Evolutionary conservation across 35 echinoderm and acorn worm species (phyloP), one percentile per base, ranked within the genome.

Genomic region (Apostichopus japonicus): DNA sequence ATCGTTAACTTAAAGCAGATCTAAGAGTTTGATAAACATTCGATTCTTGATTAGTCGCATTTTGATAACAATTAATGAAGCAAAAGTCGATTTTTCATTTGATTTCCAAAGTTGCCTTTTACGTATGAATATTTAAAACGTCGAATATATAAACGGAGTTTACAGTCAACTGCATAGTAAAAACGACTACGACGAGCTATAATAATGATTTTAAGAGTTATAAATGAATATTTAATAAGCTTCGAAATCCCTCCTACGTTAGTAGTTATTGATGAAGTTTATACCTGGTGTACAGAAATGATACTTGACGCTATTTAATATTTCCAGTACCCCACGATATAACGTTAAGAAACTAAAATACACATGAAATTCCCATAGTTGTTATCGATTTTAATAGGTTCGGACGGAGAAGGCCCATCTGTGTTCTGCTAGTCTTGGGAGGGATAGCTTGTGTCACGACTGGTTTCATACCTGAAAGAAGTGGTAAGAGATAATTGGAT

Each of bases 381-480:
- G 33, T 44, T 44, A 44, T 44, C 33, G 33, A 44, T 44, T 44
- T 44, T 44, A 53, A 52, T 67, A 90, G 88, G 24, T 90, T 70
- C 24, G 88, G 88, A 73, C 63, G 88, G 7, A 27, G 65, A 77
- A 77, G 63, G 76, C 88, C 88, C 51, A 70, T 90, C 11, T 90
- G 88, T 77, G 53, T 75, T 16, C 72, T 90, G 63, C 33, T 73
- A 52, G 19, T 90, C 8, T 7, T 90, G 15, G 23, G 23, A 15
- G 67, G 88, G 6, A 53, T 90, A 44, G 88, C 67, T 25, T 90
- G 88, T 53, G 72, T 90, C 23, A 21, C 13, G 13, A 90, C 88
- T 16, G 88, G 17, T 4, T 90, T 90, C 44, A 90, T 90, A 67
- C 88, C 88, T 16, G 67, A 72, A 77, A 19, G 15, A 72, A 90